Conservation (phyloP, 2,797 vertebrate genomes). For the Syngnathus acus region DNA sequence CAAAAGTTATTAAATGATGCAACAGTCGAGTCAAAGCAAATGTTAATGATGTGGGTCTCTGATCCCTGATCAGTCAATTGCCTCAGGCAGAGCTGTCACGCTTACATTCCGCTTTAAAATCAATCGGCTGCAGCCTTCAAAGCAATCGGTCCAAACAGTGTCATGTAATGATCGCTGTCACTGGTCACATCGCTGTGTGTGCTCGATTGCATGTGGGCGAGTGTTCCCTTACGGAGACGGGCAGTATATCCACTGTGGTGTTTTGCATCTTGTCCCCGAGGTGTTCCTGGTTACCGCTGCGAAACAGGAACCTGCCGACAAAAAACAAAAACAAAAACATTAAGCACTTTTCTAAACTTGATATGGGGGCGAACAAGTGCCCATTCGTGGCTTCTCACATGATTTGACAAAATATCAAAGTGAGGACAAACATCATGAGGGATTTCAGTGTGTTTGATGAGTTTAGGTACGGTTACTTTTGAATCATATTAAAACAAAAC, state of each 20-base stretch:
- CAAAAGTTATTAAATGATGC: constrained; percentile 3
- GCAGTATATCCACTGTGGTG: constrained; percentile 91
- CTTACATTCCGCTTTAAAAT: constrained; percentile 46
- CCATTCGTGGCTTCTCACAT: background rate
- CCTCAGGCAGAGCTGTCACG: constrained; percentile 30
- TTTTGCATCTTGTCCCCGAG: constrained; percentile 92
- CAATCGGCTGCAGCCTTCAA: constrained; percentile 36
- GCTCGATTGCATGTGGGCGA: constrained; percentile 51
- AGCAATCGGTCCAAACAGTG: constrained; percentile 26
- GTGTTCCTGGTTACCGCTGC: constrained; percentile 95
- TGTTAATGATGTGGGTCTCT: constrained; percentile 6
- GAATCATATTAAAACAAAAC: background rate
- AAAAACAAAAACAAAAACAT: constrained; percentile 15
- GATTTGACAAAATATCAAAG: background rate
- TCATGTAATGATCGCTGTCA: constrained; percentile 35
- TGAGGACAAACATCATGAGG: background rate
- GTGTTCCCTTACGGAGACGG: constrained; percentile 76
- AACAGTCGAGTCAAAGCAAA: background rate
- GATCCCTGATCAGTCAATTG: constrained; percentile 7
- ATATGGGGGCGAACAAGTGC: background rate
- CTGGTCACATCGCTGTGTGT: constrained; percentile 38
- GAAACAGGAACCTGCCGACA: constrained; percentile 87
- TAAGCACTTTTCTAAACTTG: background rate
- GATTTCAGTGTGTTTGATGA: background rate
- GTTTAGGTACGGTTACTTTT: background rate